Evolutionary conservation across 2,113 vertebrate species (phyloP), one percentile per base, ranked within the genome.

Genomic region (Thamnaconus septentrionalis): DNA sequence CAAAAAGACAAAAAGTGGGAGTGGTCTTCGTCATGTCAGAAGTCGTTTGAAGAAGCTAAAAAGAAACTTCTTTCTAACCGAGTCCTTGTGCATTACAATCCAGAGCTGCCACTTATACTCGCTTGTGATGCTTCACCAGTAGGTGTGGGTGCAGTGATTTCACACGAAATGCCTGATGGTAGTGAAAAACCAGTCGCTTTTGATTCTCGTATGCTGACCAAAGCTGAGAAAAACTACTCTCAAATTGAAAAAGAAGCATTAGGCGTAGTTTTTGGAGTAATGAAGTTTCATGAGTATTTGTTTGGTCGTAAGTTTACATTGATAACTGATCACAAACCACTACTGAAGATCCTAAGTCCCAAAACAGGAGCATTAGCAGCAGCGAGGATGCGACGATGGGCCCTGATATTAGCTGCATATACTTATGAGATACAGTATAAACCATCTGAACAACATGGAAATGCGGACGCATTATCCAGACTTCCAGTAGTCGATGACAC

Each of bases 391-490:
- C 60, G 51, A 4, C 52, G 49, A 11, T 59, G 49, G 61, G 8
- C 55, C 5, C 39, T 59, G 7, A 64, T 64, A 8, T 59, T 71
- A 48, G 54, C 50, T 7, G 55, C 31, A 1, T 64, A 59, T n/a
- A 64, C 11, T 1, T 63, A 57, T 40, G 54, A 63, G 9, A 63
- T 71, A 2, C 46, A 57, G 53, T 57, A 46, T 42, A 62, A 70
- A 47, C 48, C 18, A 9, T 63, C 49, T 4, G 18, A 11, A 1
- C 47, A 43, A 18, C 59, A 56, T 12, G 47, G 41, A 45, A 40
- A 61, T 70, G 67, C 53, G 3, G 53, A 57, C 7, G 48, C 47
- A 7, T 56, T 57, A 45, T 70, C 47, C 7, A 51, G 60, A 12
- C 6, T 56, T 0, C 59, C 39, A 12, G 7, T 44, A 50, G 0